phyloP scores from a whole-genome alignment of 2,113 vertebrate genomes.

The Myrmecophaga tridactyla region DNA sequence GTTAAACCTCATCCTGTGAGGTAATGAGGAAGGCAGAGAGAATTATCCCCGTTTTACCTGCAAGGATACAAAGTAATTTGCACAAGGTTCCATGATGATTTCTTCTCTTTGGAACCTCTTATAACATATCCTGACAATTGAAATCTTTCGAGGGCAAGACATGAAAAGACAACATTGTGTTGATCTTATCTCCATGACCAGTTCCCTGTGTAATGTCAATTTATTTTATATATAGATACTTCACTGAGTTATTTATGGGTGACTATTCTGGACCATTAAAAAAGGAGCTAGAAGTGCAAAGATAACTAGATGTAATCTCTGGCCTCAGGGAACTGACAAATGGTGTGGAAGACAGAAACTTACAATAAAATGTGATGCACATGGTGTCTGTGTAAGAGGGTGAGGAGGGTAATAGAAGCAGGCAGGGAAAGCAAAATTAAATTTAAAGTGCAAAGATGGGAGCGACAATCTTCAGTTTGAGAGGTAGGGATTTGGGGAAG shows the following conservation, averaged over 20 bases:
- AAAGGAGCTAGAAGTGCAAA: background rate
- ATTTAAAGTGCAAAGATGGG: background rate
- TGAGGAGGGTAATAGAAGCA: background rate
- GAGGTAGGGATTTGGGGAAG: background rate
- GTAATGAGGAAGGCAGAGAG: background rate
- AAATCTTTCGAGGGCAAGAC: background rate
- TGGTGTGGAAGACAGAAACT: background rate
- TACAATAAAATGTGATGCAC: background rate
- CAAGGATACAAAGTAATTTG: background rate
- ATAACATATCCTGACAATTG: background rate
- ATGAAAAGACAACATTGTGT: background rate
- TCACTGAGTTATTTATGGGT: background rate
- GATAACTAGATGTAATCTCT: background rate
- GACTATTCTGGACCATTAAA: background rate
- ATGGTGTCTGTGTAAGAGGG: background rate
- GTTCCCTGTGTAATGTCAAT: background rate
- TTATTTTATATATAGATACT: background rate
- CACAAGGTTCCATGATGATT: background rate
- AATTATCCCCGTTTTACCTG: background rate
- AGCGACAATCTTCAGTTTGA: background rate
- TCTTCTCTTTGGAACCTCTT: background rate
- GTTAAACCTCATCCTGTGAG: background rate
- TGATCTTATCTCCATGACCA: background rate
- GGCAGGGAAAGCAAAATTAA: background rate
- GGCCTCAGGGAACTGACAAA: background rate